Percentiles rank a stretch among this genome's conserved stretches.
These are phyloP conservation scores for Pristionchus exspectatus DNA, from an alignment of 2,888 invertebrate genomes.

Conservation along the genomic window DNA sequence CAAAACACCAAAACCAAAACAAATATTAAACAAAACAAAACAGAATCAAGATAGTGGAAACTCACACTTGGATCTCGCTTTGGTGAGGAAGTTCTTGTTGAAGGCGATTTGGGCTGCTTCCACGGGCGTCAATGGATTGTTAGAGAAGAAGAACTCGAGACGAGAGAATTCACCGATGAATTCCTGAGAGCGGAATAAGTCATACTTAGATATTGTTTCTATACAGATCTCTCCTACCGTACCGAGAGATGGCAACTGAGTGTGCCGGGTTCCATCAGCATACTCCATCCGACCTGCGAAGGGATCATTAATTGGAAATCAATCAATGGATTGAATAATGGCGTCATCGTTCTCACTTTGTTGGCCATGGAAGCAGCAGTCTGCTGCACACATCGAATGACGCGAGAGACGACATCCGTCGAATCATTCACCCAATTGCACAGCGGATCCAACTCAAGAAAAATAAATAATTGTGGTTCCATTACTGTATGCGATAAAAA, in stretches of 20 bases:
- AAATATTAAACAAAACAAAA: too few relatives aligned
- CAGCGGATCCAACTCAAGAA: constrained; percentile 61
- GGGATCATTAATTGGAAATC: background rate
- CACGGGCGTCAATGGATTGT: constrained; percentile 66
- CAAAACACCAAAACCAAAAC: too few relatives aligned
- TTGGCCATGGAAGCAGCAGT: constrained; percentile 63
- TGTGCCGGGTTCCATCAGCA: constrained; percentile 74
- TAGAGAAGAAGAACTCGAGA: constrained; percentile 71
- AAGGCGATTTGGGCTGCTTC: constrained; percentile 72
- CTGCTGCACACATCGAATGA: constrained; percentile 63
- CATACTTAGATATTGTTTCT: too few relatives aligned
- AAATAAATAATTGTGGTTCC: background rate
- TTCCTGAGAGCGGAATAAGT: constrained; percentile 59
- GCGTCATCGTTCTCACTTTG: constrained; percentile 25
- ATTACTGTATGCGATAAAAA: background rate
- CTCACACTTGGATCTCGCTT: constrained; percentile 69
- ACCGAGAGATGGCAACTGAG: constrained; percentile 73
- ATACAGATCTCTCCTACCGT: background rate
- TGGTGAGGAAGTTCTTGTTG: constrained; percentile 71
- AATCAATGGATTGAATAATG: background rate
- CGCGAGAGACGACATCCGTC: constrained; percentile 62
- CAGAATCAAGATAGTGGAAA: background rate
- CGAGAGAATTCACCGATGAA: constrained; percentile 72
- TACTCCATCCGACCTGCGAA: constrained; percentile 68
- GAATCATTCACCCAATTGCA: constrained; percentile 67